phyloP scores from a whole-genome alignment of 2,888 invertebrate genomes.

The Drosophila mayaguana region DNA sequence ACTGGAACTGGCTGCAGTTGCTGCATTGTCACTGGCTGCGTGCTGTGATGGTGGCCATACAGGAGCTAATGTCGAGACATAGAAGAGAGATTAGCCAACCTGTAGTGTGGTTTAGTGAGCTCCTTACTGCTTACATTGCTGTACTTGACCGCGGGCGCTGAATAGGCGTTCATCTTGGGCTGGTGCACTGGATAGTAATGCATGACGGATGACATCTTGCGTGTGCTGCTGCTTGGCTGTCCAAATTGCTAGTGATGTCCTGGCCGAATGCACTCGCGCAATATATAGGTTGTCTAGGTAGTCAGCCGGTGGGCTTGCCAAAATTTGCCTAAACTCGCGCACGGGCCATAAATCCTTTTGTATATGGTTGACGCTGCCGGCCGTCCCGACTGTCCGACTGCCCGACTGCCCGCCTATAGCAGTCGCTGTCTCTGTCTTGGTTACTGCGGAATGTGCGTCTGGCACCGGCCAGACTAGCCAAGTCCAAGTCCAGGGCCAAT shows the following conservation, averaged over 20 bases:
- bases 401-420: constrained; percentile 24
- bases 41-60: constrained; percentile 43
- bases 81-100: not conserved
- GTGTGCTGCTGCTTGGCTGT: constrained; percentile 41
- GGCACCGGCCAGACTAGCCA: constrained; percentile 64
- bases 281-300: constrained; percentile 63
- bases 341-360: constrained; percentile 72
- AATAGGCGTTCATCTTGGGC: constrained; percentile 56
- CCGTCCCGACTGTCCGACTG: constrained; percentile 3
- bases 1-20: constrained; percentile 17
- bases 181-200: constrained; percentile 75
- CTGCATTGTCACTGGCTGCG: constrained; percentile 13
- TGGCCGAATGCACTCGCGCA: constrained; percentile 23
- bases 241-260: constrained; percentile 56
- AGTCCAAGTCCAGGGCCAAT: constrained; percentile 57
- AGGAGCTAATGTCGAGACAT: constrained; percentile 19
- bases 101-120: rapidly evolving
- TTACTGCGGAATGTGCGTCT: constrained; percentile 19
- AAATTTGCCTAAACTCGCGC: constrained; percentile 75
- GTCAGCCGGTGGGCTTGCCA: constrained; percentile 49
- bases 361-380: constrained; percentile 14
- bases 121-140: constrained; percentile 57
- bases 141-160: constrained; percentile 59
- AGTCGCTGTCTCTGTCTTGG: constrained; percentile 30
- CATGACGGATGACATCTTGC: constrained; percentile 72